phyloP scores from a whole-genome alignment of 2,888 invertebrate species.

The Mesoligia furuncula region DNA sequence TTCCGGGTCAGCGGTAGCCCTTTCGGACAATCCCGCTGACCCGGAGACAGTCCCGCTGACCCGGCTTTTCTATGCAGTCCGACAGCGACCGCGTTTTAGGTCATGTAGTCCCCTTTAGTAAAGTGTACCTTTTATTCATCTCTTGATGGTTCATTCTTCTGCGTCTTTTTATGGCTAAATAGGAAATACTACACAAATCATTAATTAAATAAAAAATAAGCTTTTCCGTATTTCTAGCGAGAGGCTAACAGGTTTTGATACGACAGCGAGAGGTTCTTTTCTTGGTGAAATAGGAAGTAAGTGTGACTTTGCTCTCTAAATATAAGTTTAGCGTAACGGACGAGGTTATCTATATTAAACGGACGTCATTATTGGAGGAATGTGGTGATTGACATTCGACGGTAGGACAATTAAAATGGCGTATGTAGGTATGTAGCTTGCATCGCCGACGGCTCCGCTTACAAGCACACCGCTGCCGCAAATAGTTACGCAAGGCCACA shows the following conservation, averaged over 20 bases:
- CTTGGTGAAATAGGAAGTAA: conserved; percentile 60
- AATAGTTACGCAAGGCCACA: conserved; percentile 87
- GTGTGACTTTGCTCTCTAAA: conserved; percentile 60
- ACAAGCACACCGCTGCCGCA: conserved; percentile 80
- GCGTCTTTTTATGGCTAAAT: conserved; percentile 17
- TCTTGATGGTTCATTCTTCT: background rate
- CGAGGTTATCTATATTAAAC: conserved; percentile 70
- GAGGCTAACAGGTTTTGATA: conserved; percentile 39
- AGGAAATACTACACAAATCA: conserved; percentile 14
- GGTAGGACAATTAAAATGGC: conserved; percentile 82
- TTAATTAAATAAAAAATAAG: background rate
- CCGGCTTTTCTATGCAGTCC: too few relatives aligned
- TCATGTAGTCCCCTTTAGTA: background rate
- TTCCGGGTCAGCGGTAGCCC: too few relatives aligned
- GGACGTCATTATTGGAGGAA: conserved; percentile 75
- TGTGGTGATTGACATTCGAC: conserved; percentile 82
- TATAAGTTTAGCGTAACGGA: conserved; percentile 61
- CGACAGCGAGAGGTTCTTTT: conserved; percentile 23
- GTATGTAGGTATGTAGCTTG: conserved; percentile 57
- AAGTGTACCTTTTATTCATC: too few relatives aligned
- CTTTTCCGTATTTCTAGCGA: conserved; percentile 15
- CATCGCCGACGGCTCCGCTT: conserved; percentile 70
- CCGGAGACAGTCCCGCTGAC: too few relatives aligned
- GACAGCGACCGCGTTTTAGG: too few relatives aligned
- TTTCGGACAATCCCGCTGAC: too few relatives aligned